Evolutionary conservation across 2,113 vertebrate species (phyloP), one percentile per base, ranked within the genome.

Genomic region (Falco punctatus): DNA sequence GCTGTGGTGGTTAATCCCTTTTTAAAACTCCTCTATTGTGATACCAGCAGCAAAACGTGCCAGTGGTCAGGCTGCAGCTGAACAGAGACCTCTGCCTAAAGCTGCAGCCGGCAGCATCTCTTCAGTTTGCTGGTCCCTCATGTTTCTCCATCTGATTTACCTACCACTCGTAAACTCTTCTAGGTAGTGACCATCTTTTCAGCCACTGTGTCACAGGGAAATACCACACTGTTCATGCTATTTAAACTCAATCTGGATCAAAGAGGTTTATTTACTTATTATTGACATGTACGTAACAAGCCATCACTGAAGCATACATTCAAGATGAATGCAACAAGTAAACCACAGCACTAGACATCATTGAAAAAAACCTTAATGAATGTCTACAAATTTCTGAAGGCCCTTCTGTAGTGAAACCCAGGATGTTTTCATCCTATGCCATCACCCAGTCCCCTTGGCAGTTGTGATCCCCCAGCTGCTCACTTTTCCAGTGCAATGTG

Each of bases 401-500:
- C 13, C 17, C 5, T 83, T 73, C 30, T 32, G 0, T 16, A 46
- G 66, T 1, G 8, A 58, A 15, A 11, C 21, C 4, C 3, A 33
- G 26, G 14, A 57, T 33, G 18, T 48, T 87, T 71, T 27, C 75
- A 42, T n/a, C 6, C 26, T 22, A 5, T 13, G 28, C 15, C 23
- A n/a, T n/a, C 48, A 35, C 0, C 0, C 14, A 8, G 5, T 59
- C 9, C 4, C 18, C 44, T 55, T 7, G 38, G 27, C 54, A 62
- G 46, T 2, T 22, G 30, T 16, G 28, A 40, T 42, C 16, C 19
- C 51, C 12, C 2, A 5, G 24, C 4, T 9, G 17, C 4, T 3
- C 12, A 13, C 35, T 15, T 16, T 16, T 46, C 14, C 64, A 22
- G 28, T 15, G 65, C 3, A 10, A 11, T 0, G 0, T 9, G 23